Evolutionary conservation across 2,113 vertebrate species (phyloP).

Genomic region (Labeo rohita): DNA sequence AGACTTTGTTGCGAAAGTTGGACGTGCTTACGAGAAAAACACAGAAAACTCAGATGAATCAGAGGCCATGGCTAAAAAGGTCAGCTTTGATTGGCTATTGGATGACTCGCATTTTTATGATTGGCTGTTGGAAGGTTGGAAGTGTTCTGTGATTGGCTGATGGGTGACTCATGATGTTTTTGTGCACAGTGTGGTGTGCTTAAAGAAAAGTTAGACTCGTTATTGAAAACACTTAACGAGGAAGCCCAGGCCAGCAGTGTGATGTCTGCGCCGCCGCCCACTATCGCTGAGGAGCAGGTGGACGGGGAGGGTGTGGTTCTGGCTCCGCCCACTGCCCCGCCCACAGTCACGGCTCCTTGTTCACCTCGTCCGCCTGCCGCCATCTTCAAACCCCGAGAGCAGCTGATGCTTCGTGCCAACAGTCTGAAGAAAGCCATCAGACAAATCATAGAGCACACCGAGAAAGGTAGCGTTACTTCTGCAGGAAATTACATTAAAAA

Average conservation of each 20-base stretch:
- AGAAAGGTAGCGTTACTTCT: constrained; percentile 80
- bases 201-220: constrained; percentile 93
- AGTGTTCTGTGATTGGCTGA: constrained; percentile 29
- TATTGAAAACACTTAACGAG: constrained; percentile 90
- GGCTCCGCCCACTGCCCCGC: constrained; percentile 66
- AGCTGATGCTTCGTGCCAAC: constrained; percentile 96
- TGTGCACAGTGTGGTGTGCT: constrained; percentile 86
- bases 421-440: constrained; percentile 98
- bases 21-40: constrained; percentile 93
- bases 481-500: neutral
- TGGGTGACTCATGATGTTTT: neutral
- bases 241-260: constrained; percentile 88
- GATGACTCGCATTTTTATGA: neutral
- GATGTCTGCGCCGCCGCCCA: constrained; percentile 84
- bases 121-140: neutral
- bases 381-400: constrained; percentile 91
- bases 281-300: constrained; percentile 89
- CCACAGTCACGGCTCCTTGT: constrained; percentile 63
- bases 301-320: constrained; percentile 77
- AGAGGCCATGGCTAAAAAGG: constrained; percentile 95
- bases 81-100: constrained; percentile 60
- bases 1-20: constrained; percentile 95
- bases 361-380: constrained; percentile 74
- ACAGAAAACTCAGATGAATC: constrained; percentile 90
- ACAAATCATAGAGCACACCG: constrained; percentile 96